Conservation (phyloP, 2,888 invertebrate genomes). For the Pollenia angustigena region DNA sequence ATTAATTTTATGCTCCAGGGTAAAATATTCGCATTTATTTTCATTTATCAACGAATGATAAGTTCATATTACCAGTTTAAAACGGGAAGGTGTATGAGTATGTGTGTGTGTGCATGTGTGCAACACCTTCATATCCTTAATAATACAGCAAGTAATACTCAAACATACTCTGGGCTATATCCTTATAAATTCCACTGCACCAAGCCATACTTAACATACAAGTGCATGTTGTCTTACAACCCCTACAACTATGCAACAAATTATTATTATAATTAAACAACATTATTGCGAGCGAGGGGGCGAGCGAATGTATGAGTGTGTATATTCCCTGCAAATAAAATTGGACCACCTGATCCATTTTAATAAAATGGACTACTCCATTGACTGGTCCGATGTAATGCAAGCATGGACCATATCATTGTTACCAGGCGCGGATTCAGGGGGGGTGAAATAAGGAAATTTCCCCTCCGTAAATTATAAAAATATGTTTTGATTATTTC, state of each 20-base stretch:
- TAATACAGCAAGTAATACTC: constrained; percentile 29
- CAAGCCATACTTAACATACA: not conserved
- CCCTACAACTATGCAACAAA: constrained; percentile 17
- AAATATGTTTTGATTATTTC: no score
- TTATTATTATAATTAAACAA: not conserved
- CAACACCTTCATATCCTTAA: constrained; percentile 15
- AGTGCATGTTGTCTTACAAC: not conserved
- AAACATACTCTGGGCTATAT: constrained; percentile 17
- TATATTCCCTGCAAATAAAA: no score
- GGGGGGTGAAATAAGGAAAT: no score
- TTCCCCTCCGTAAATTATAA: no score
- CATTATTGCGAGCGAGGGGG: not conserved
- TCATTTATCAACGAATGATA: constrained; percentile 14
- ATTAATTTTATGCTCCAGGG: constrained; percentile 61
- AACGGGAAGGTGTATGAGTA: not conserved
- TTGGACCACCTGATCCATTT: no score
- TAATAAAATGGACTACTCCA: no score
- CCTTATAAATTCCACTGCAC: not conserved
- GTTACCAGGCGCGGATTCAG: no score
- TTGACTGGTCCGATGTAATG: no score
- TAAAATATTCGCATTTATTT: constrained; percentile 55
- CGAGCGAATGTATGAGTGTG: no score
- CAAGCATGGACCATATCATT: no score
- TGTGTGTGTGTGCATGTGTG: not conserved
- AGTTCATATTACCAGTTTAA: constrained; percentile 7